phyloP scores from a whole-genome alignment of 2,888 invertebrate species.

The Platynereis dumerilii region DNA sequence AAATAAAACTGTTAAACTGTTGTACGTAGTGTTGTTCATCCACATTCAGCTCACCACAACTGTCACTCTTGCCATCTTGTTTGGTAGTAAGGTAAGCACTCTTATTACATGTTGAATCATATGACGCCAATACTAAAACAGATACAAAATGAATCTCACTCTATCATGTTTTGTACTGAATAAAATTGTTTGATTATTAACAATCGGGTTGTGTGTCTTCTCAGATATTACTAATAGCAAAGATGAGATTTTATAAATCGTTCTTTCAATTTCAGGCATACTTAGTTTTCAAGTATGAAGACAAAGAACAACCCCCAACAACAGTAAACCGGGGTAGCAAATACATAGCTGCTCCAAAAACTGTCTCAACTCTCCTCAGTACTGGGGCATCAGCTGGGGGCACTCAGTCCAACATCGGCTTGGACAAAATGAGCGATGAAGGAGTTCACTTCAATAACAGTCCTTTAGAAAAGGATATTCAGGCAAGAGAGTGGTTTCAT shows the following conservation, averaged over 20 bases:
- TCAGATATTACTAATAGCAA: background rate
- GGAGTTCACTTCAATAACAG: conserved; percentile 10
- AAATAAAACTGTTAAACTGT: too few species aligned
- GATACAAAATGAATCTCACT: too few species aligned
- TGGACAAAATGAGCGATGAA: conserved; percentile 26
- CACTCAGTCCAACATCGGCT: conserved; percentile 27
- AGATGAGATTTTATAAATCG: background rate
- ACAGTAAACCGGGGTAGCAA: conserved; percentile 54
- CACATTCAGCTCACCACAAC: conserved; percentile 95
- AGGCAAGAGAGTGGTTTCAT: conserved; percentile 32
- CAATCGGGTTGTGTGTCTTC: background rate
- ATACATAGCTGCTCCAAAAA: conserved; percentile 49
- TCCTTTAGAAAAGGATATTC: conserved; percentile 37
- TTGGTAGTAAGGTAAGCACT: conserved; percentile 87
- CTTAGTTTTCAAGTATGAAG: conserved; percentile 88
- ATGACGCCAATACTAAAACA: too few species aligned
- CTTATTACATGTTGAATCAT: too few species aligned
- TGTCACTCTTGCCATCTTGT: conserved; percentile 86
- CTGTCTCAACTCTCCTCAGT: conserved; percentile 43
- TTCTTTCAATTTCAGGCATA: conserved; percentile 78
- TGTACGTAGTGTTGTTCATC: conserved; percentile 96
- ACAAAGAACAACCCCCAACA: conserved; percentile 67
- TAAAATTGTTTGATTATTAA: too few species aligned
- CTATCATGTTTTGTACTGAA: too few species aligned
- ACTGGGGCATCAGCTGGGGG: conserved; percentile 42